Percentiles rank a stretch among this genome's conserved stretches.
Conservation (phyloP, 2,888 invertebrate genomes). For the Scaptomyza tumidula region DNA sequence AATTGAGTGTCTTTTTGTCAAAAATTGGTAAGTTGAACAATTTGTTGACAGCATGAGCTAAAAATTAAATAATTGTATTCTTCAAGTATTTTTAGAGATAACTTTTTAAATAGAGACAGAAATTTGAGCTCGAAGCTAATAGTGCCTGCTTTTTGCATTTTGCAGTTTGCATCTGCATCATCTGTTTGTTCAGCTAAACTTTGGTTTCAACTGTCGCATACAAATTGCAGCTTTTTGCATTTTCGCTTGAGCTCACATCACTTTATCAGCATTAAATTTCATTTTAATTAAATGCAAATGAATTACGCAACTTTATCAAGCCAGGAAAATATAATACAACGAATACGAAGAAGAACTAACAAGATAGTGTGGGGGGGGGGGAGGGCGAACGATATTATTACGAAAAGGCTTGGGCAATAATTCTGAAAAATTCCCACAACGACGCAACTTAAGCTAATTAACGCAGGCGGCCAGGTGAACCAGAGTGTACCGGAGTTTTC, state of each 20-base stretch:
- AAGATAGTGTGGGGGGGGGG: neutral
- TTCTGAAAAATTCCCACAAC: slow-evolving; percentile 35
- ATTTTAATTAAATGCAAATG: slow-evolving; percentile 55
- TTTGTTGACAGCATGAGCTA: neutral
- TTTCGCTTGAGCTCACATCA: slow-evolving; percentile 10
- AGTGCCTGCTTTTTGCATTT: neutral
- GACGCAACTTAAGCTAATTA: slow-evolving; percentile 63
- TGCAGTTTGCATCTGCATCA: no score
- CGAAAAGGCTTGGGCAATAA: slow-evolving; percentile 37
- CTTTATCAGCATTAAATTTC: slow-evolving; percentile 54
- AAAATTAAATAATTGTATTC: neutral
- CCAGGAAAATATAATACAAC: neutral
- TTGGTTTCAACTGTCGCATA: slow-evolving; percentile 7
- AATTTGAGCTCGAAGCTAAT: neutral
- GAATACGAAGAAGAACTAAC: neutral
- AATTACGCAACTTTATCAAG: slow-evolving; percentile 49
- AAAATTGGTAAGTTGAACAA: neutral
- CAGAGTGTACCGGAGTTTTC: slow-evolving; percentile 11
- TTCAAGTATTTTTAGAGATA: neutral
- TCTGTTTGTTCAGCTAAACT: no score
- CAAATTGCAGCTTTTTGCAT: slow-evolving; percentile 10
- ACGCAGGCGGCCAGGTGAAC: slow-evolving; percentile 23
- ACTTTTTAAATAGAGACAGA: neutral
- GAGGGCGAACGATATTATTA: slow-evolving; percentile 5
- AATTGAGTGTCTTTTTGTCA: no score